Evolutionary conservation across 2,797 vertebrate species (phyloP), one percentile per base, ranked within the genome.

Genomic region (Takifugu ocellatus): DNA sequence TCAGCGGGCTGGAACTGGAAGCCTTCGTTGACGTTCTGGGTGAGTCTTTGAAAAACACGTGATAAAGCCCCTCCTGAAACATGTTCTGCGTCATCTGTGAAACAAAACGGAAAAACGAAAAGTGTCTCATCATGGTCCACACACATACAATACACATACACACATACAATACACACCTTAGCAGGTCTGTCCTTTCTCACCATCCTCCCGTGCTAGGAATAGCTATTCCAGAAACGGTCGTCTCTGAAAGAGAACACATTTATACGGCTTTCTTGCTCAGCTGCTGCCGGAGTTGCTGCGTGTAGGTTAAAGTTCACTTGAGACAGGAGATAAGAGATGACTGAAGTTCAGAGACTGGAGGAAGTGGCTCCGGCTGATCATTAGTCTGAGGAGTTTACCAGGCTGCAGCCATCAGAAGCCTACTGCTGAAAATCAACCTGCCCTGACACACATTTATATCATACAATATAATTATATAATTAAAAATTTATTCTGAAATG

Each of bases 31-130:
- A 16, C 48, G 71, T 14, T 6, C 0, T 16, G 16, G 68, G 3
- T 2, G 63, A 5, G 5, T 84, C 87, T 46, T 81, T 89, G 48
- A 90, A 78, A 66, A 85, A 91, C 36, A 92, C 91, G 9, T 92
- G 89, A 64, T 92, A 80, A 54, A 92, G 64, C 31, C 91, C 91
- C 69, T 92, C 90, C 70, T 89, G 89, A 60, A 92, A 92, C 90
- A 91, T 91, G 77, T 91, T 91, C 63, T 89, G 88, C 5, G 36
- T 86, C 87, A 84, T 88, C 88, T 90, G 68, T 36, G 43, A 46
- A 54, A 56, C 15, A 15, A 24, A 26, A 45, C 25, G 5, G 5
- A n/a, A 62, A 54, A 52, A n/a, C 3, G 43, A 11, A 39, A 14
- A 39, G 36, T 5, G 36, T 12, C 36, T 14, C 14, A 49, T 8